phyloP scores from a whole-genome alignment of 2,797 vertebrate genomes.

The Oreonectes daqikongensis region DNA sequence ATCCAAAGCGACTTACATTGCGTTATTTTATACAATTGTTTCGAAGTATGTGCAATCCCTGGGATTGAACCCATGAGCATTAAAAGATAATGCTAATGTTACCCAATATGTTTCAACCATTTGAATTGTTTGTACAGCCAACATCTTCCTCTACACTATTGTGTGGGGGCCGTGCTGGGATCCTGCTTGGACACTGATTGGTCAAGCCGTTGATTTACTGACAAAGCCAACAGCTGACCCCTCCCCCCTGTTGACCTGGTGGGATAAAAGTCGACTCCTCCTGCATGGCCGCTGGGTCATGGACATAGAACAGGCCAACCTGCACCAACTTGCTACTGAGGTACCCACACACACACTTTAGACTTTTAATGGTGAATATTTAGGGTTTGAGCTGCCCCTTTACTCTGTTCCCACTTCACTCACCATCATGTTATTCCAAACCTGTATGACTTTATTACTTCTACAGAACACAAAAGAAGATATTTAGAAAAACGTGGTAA shows the following conservation, averaged over 20 bases:
- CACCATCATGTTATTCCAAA: too few relatives aligned
- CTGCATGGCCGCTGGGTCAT: conserved; percentile 91
- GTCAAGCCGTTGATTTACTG: conserved; percentile 93
- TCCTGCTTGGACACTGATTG: conserved; percentile 95
- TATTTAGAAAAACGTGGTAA: too few relatives aligned
- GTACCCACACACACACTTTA: conserved; percentile 66
- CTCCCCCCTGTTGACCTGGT: conserved; percentile 91
- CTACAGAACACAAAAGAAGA: too few relatives aligned
- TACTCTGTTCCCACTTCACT: too few relatives aligned
- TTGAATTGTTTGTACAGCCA: conserved; percentile 74
- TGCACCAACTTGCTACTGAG: conserved; percentile 96
- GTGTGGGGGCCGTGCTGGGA: conserved; percentile 99
- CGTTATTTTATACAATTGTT: too few relatives aligned
- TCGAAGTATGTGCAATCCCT: too few relatives aligned
- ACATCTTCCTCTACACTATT: conserved; percentile 92
- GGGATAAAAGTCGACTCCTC: conserved; percentile 97
- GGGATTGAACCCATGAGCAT: too few relatives aligned
- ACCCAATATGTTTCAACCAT: too few relatives aligned
- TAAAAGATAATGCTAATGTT: too few relatives aligned
- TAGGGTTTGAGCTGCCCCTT: too few relatives aligned
- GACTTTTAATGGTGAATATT: background rate
- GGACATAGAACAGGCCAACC: conserved; percentile 95
- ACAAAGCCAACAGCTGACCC: conserved; percentile 93
- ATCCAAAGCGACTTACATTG: too few relatives aligned
- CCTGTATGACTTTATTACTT: too few relatives aligned